Evolutionary conservation across 2,888 invertebrate genomes (phyloP), one percentile per base, ranked within the genome.

Genomic region (Endotricha flammealis): DNA sequence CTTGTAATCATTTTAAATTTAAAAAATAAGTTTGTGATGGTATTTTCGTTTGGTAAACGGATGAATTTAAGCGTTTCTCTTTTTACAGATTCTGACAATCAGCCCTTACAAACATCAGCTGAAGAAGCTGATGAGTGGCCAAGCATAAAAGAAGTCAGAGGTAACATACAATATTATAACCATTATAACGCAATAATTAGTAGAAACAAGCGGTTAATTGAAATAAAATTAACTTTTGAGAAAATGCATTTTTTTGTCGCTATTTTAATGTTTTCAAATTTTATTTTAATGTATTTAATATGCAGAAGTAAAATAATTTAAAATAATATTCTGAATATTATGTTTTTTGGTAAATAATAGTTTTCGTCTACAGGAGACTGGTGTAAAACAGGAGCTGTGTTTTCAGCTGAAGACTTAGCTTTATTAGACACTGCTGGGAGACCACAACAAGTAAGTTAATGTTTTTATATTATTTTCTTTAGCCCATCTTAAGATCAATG

Each of bases 341-440:
- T 4, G 25, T 25, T 10, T 25, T 3, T 5, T 10, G 10, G 10
- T 25, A 25, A 25, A 27, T 27, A 16, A 16, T 4, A 4, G 8
- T 30, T 32, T 35, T 36, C 29, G 9, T 42, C 50, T 39, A 32
- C 38, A 83, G 85, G 78, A 22, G 83, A 83, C 30, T 86, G 85
- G 85, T 69, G 64, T 47, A 82, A 79, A 53, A 63, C 69, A n/a
- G 83, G 82, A 11, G 83, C 87, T 4, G 79, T 87, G 1, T 87
- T 87, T 48, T 87, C 87, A 9, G 85, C 87, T 11, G 83, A 87
- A 56, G 87, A 87, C 43, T 57, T 87, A 29, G 86, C 87, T 17
- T 57, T 87, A 8, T 53, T 87, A 23, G 87, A 87, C 45, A 72
- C 82, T 10, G 60, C 83, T 27, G 78, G 72, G n/a, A 59, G 69